Base-by-base conservation (phyloP, 2,888 invertebrate genomes). In the Drosophila seclusa region DNA sequence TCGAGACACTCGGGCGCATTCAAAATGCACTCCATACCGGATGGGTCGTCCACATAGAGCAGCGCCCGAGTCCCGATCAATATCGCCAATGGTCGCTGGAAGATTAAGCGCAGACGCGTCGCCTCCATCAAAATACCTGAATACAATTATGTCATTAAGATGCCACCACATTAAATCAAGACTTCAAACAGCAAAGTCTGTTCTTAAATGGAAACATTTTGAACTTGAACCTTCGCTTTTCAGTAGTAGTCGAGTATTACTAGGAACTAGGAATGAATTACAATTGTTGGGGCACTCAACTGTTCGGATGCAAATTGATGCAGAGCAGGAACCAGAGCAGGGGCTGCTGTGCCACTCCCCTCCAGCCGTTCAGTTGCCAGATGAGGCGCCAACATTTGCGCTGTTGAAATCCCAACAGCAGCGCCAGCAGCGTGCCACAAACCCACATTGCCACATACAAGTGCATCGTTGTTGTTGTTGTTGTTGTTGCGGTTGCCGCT, bases 1-100 rank as follows among this genome's bases (percentile, higher is more conserved):
- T 92, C 92, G 64, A 90, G 79, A 24, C 92, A 92, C 66, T 92
- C 92, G 21, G 92, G 90, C 6, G 92, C 91, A 82, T 91, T 92
- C 8, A 92, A 68, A 8, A 92, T 68, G 21, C 83, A 84, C 63
- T 92, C 92, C 91, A 92, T 92, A 49, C 85, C 79, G 11, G 76
- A 80, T 0, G 92, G 92, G 76, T 92, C 92, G 49, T 92, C 92
- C 10, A 92, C 84, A 53, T 92, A 92, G 48, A 92, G 83, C 32
- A 92, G 55, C 4, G 87, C 83, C 8, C 91, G 89, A 5, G 85
- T 87, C 18, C 92, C 92, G 24, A 92, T 64, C 52, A 92, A 66
- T 10, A 92, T 83, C 24, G 87, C 92, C 73, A 92, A 55, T 1
- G 92, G 92, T 0, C 91, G 85, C 62, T 81, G 74, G 49, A 92